Conservation (phyloP, 2,113 vertebrate species). For the Helogale parvula region DNA sequence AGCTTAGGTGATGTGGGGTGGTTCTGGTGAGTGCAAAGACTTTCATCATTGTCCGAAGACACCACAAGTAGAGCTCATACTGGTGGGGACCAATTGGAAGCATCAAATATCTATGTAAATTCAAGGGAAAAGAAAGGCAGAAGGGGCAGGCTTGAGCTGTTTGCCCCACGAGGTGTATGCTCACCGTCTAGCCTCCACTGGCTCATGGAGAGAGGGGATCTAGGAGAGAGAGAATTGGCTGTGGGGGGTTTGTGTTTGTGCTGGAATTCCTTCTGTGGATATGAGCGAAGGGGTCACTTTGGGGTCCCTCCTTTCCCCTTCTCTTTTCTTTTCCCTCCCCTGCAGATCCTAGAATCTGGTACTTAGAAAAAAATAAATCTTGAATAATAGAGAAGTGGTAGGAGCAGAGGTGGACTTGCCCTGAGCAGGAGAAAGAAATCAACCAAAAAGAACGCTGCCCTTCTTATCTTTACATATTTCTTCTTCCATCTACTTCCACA, state of each 20-base stretch:
- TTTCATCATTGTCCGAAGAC: background rate
- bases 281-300: background rate
- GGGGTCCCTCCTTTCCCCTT: background rate
- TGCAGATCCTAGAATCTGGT: too few species aligned
- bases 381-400: background rate
- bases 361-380: background rate
- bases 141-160: background rate
- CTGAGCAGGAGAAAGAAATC: background rate
- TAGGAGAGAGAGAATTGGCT: background rate
- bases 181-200: background rate
- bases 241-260: background rate
- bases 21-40: background rate
- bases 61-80: rapidly evolving
- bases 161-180: too few species aligned
- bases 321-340: background rate
- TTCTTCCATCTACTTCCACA: background rate
- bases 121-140: background rate
- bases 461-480: background rate
- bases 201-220: background rate
- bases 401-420: background rate
- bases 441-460: background rate
- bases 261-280: background rate
- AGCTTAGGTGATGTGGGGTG: background rate
- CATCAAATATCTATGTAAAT: background rate
- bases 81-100: background rate